Conservation (phyloP, 2,888 invertebrate species). For the Tryphoninae sp. region DNA sequence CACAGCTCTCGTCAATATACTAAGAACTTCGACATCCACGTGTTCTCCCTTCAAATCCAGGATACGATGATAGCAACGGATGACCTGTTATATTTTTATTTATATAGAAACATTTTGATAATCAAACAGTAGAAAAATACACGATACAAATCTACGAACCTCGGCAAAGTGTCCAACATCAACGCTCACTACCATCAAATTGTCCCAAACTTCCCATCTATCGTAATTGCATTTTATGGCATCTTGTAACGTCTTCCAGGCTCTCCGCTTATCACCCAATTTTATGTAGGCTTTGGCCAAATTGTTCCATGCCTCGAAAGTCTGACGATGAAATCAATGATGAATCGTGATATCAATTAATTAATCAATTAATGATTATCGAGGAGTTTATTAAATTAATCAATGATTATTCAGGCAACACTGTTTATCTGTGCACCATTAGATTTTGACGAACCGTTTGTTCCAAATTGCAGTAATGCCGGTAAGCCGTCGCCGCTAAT, state of each 20-base stretch:
- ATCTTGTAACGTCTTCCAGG: conserved; percentile 92
- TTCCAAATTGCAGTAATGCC: conserved; percentile 93
- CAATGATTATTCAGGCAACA: not conserved
- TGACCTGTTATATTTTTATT: conserved; percentile 80
- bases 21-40: conserved; percentile 89
- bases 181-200: conserved; percentile 92
- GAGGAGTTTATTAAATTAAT: conserved; percentile 11
- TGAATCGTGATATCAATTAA: conserved; percentile 11
- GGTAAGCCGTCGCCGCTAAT: conserved; percentile 91
- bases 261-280: conserved; percentile 91
- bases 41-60: conserved; percentile 92
- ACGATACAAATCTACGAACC: conserved; percentile 75
- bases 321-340: conserved; percentile 82
- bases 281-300: conserved; percentile 96
- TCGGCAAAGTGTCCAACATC: conserved; percentile 94
- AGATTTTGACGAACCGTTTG: conserved; percentile 82
- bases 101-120: conserved; percentile 17
- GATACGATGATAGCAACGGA: conserved; percentile 92
- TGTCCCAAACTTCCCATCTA: conserved; percentile 98
- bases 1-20: conserved; percentile 88
- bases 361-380: not conserved
- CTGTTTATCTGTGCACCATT: not conserved
- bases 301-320: conserved; percentile 99
- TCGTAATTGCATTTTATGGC: conserved; percentile 95
- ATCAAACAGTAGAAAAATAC: conserved; percentile 4